Percentiles rank a stretch among this genome's conserved stretches.
phyloP scores from a whole-genome alignment of 1,140 invertebrate genomes.

The Chrysopa pallens region DNA sequence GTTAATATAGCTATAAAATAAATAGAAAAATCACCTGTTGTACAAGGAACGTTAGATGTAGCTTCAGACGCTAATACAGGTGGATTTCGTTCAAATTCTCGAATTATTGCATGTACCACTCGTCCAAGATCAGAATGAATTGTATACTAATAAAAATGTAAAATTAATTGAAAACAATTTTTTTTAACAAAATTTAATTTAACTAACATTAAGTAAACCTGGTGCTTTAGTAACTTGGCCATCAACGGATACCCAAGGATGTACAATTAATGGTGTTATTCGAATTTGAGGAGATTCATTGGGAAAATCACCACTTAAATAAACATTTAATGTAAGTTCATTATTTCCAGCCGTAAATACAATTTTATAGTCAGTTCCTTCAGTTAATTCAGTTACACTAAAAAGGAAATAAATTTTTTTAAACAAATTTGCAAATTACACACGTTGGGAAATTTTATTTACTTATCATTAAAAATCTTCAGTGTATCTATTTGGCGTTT shows the following conservation, averaged over 20 bases:
- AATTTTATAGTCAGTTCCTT: conserved; percentile 50
- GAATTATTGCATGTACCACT: conserved; percentile 56
- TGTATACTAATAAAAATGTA: conserved; percentile 35
- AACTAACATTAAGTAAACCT: conserved; percentile 46
- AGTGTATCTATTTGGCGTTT: conserved; percentile 50
- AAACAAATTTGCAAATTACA: conserved; percentile 3
- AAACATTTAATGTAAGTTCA: conserved; percentile 41
- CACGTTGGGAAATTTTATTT: conserved; percentile 8
- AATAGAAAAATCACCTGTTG: background rate
- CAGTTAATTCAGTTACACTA: conserved; percentile 48
- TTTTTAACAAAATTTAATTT: conserved; percentile 1
- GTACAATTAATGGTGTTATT: conserved; percentile 40
- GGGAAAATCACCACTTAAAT: conserved; percentile 47
- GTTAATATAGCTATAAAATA: too few species aligned
- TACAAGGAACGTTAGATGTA: conserved; percentile 1
- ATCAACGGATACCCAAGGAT: conserved; percentile 46
- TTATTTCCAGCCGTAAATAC: conserved; percentile 40
- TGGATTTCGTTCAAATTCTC: conserved; percentile 52
- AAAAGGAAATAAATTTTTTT: conserved; percentile 9
- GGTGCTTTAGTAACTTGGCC: conserved; percentile 48
- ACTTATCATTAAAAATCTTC: conserved; percentile 46
- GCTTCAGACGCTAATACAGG: conserved; percentile 21
- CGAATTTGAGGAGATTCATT: conserved; percentile 50
- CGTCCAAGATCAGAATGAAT: conserved; percentile 57
- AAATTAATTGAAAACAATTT: conserved; percentile 2